phyloP scores from a whole-genome alignment of 2,888 invertebrate genomes.

The Anarsia innoxiella region DNA sequence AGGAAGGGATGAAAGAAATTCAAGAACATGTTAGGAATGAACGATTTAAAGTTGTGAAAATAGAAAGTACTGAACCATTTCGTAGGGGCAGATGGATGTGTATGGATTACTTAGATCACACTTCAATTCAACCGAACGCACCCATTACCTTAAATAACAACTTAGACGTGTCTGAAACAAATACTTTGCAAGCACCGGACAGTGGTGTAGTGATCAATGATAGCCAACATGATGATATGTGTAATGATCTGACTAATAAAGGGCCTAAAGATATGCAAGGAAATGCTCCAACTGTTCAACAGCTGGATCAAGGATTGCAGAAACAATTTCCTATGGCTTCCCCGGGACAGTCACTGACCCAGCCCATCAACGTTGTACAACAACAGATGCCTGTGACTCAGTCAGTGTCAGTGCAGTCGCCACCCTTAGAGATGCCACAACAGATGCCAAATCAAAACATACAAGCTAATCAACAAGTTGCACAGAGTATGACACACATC shows the following conservation, averaged over 20 bases:
- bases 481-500: conserved; percentile 71
- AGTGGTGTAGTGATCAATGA: conserved; percentile 72
- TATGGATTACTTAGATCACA: conserved; percentile 94
- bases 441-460: conserved; percentile 65
- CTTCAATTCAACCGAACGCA: conserved; percentile 72
- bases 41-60: conserved; percentile 95
- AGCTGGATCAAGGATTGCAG: conserved; percentile 65
- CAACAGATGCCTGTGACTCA: conserved; percentile 64
- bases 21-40: conserved; percentile 86
- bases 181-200: conserved; percentile 60
- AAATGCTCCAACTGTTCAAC: conserved; percentile 58
- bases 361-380: conserved; percentile 62
- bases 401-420: conserved; percentile 67
- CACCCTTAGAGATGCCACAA: conserved; percentile 69
- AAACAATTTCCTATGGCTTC: conserved; percentile 72
- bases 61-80: conserved; percentile 96
- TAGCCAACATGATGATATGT: conserved; percentile 67
- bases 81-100: conserved; percentile 95
- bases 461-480: conserved; percentile 57
- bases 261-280: conserved; percentile 67
- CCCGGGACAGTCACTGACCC: conserved; percentile 69
- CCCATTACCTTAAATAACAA: conserved; percentile 67
- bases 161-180: conserved; percentile 59
- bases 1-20: conserved; percentile 76
- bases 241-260: conserved; percentile 66